Conservation (phyloP, 2,797 vertebrate genomes). For the Lerista edwardsae region DNA sequence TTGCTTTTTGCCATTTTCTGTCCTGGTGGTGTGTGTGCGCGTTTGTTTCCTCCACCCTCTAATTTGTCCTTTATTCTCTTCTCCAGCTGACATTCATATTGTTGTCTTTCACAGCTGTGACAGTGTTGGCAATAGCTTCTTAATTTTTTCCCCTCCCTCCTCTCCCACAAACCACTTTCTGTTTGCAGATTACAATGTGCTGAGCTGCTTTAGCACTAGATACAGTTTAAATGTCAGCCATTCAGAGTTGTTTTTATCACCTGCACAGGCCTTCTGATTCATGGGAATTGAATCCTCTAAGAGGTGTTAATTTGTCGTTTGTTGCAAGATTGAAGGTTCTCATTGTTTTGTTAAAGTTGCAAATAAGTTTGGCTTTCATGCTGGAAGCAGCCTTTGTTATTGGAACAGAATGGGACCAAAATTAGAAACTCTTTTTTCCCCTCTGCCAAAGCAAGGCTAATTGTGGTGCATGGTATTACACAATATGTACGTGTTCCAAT, state of each 20-base stretch:
- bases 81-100: slow-evolving; percentile 5
- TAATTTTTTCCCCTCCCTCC: neutral
- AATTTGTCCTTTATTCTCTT: slow-evolving; percentile 28
- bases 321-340: slow-evolving; percentile 48
- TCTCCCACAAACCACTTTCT: slow-evolving; percentile 29
- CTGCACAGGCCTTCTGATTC: slow-evolving; percentile 42
- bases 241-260: slow-evolving; percentile 53
- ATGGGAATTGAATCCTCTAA: slow-evolving; percentile 41
- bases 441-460: slow-evolving; percentile 27
- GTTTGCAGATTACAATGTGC: slow-evolving; percentile 27
- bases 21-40: neutral
- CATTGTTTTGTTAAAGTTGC: slow-evolving; percentile 65
- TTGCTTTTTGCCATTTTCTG: slow-evolving; percentile 40
- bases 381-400: slow-evolving; percentile 47
- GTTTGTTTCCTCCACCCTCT: slow-evolving; percentile 13
- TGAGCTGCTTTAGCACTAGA: slow-evolving; percentile 35
- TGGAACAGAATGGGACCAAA: slow-evolving; percentile 56
- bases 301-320: slow-evolving; percentile 58
- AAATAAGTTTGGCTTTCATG: slow-evolving; percentile 53
- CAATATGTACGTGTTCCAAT: fast-evolving
- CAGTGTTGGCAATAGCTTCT: slow-evolving; percentile 10
- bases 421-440: slow-evolving; percentile 43
- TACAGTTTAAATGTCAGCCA: slow-evolving; percentile 39
- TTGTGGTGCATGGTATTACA: slow-evolving; percentile 13
- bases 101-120: slow-evolving; percentile 21